phyloP scores from a whole-genome alignment of 2,797 vertebrate species.

The Picus viridis region DNA sequence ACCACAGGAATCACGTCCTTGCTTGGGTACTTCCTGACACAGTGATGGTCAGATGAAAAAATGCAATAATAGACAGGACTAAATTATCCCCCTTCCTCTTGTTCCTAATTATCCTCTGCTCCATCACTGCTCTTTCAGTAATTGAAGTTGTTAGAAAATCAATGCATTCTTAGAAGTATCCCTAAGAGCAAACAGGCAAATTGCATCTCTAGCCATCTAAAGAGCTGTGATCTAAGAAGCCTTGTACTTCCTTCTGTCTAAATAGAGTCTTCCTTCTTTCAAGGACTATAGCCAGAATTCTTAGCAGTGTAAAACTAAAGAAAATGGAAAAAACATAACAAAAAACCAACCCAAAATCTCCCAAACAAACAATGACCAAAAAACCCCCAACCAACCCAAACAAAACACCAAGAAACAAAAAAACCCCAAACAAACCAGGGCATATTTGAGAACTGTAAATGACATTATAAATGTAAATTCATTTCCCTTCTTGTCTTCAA shows the following conservation, averaged over 20 bases:
- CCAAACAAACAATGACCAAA: too few species aligned
- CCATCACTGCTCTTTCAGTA: neutral
- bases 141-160: slow-evolving; percentile 4
- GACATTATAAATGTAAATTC: neutral
- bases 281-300: neutral
- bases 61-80: neutral
- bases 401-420: too few species aligned
- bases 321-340: neutral
- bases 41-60: neutral
- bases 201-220: neutral
- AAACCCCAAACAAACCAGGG: neutral
- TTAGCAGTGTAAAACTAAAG: neutral
- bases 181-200: neutral
- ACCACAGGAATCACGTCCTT: neutral
- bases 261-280: neutral
- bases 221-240: neutral
- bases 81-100: neutral
- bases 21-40: neutral
- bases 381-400: too few species aligned
- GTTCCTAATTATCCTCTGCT: neutral
- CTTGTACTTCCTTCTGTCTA: neutral
- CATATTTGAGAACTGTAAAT: neutral
- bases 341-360: too few species aligned
- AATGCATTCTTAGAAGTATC: neutral
- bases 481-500: neutral